Base-by-base conservation (phyloP, 1,140 invertebrate species). In the Drosophila leontia region DNA sequence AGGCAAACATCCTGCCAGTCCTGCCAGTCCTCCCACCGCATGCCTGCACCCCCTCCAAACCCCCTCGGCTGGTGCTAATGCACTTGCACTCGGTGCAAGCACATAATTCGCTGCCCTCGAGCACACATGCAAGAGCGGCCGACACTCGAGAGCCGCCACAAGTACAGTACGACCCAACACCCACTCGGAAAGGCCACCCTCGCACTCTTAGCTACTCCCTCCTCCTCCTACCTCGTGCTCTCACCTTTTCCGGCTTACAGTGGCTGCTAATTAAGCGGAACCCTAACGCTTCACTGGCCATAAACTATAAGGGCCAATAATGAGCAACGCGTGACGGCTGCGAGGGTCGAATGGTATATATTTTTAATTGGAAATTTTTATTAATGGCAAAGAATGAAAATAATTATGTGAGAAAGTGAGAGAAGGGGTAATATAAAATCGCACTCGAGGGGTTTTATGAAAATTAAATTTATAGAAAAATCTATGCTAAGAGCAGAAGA, bases 101-200 rank as follows among this genome's bases (percentile, higher is more conserved):
- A 88, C 85, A 88, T 88, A 88, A 88, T 88, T 88, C 78, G 84
- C 80, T 87, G 83, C 80, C 80, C 72, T 83, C 80, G 61, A 87
- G 82, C 78, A 68, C 65, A 76, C 63, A 78, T 60, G 67, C 67
- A 68, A 87, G 60, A 79, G 71, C 70, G 74, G 64, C 80, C 83
- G 65, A 64, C 71, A 82, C 80, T 80, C 60, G 57, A 74, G 64
- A 78, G 72, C 50, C 63, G 29, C 76, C 80, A 74, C 56, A 75
- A 82, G 64, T 59, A 44, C 58, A 45, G 68, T 74, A 51, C 67
- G 55, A 53, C 45, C 80, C 60, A 44, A 35, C 44, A 58, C 53
- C 62, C 74, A 45, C 62, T 47, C 44, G 48, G 26, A 42, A 48
- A 47, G 56, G 50, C 74, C 70, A 55, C 34, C 41, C 39, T 9